Conservation (phyloP, 1,140 invertebrate genomes). For the Sweltsa coloradensis region DNA sequence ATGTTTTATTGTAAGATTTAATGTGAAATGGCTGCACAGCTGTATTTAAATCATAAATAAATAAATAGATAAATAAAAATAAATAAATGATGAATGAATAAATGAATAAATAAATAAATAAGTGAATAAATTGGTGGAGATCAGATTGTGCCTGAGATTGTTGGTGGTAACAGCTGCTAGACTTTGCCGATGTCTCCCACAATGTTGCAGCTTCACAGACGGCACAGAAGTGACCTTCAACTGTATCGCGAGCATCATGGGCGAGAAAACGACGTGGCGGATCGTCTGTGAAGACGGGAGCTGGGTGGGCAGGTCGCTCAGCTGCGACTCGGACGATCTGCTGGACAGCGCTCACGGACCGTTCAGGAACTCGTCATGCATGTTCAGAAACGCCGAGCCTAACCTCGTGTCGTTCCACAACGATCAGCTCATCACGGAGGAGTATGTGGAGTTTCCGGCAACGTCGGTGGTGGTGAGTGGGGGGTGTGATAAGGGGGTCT, state of each 20-base stretch:
- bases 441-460: conserved; percentile 59
- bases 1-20: too few species aligned
- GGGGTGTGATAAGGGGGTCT: not conserved
- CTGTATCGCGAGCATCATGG: conserved; percentile 63
- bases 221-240: conserved; percentile 69
- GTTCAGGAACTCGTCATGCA: conserved; percentile 50
- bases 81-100: too few species aligned
- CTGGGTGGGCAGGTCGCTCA: conserved; percentile 65
- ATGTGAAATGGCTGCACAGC: too few species aligned
- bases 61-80: too few species aligned
- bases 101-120: too few species aligned
- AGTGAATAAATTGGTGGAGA: too few species aligned
- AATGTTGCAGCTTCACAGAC: conserved; percentile 45
- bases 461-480: conserved; percentile 50
- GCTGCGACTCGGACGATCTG: conserved; percentile 32
- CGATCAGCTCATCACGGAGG: conserved; percentile 60
- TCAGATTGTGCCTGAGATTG: too few species aligned
- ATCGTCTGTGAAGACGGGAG: conserved; percentile 70
- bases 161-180: too few species aligned
- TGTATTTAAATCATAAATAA: too few species aligned
- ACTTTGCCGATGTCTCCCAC: too few species aligned
- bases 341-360: conserved; percentile 6
- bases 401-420: conserved; percentile 69
- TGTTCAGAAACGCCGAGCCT: conserved; percentile 59
- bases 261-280: conserved; percentile 67